Evolutionary conservation across 2,113 vertebrate species (phyloP), one percentile per base, ranked within the genome.

Genomic region (Thermophis baileyi): DNA sequence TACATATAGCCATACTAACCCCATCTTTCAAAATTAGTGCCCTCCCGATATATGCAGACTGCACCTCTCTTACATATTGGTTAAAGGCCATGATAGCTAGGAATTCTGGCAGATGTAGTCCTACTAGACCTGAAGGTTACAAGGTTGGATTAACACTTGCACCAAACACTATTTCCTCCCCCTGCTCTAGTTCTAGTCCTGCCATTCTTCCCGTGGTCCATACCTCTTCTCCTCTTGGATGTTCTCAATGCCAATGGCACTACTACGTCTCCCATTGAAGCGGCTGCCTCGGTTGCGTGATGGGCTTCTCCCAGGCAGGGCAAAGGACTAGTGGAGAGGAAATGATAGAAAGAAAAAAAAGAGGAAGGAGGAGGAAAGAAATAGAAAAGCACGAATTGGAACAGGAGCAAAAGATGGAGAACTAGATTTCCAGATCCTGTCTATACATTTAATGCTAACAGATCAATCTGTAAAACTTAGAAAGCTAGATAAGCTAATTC

Each of bases 151-250:
- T 81, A 81, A 81, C 74, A 9, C 7, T 81, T 81, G 74, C 18
- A 81, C 35, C 18, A 44, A 81, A 22, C 35, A 81, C 74, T 81
- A 6, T 54, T 93, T 30, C 24, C 9, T n/a, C 18, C 47, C 74
- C 7, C 22, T 20, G 49, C 49, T 74, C 40, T 46, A 85, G 1
- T 22, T 44, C 87, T 60, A 35, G 53, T 47, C 47, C 22, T 87
- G 1, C 46, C 27, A 1, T 35, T 18, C 51, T 44, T 86, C 22
- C 69, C 95, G 87, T 0, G 1, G 51, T 90, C 93, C 96, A 57
- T 97, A 99, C 98, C 98, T 99, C 97, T 98, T 98, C 97, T 99
- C 98, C 94, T 99, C 98, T 96, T 98, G 98, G 97, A 99, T 99
- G 97, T 99, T 99, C 96, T 99, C 99, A 91, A 99, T 99, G 93